Conservation (phyloP, 2,113 vertebrate species). For the Sphaerodactylus townsendi region DNA sequence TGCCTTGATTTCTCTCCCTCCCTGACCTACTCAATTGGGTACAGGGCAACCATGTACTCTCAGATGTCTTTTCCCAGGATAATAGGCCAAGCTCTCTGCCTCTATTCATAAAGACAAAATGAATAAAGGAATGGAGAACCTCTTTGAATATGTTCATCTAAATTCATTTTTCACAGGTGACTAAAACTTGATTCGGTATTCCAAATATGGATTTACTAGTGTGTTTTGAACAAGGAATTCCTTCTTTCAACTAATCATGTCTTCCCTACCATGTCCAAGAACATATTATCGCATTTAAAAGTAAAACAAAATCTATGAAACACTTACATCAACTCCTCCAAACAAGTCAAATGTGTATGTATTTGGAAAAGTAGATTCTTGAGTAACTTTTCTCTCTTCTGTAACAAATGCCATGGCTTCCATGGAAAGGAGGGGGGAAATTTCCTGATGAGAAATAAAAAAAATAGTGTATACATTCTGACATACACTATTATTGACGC, state of each 20-base stretch:
- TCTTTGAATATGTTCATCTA: neutral
- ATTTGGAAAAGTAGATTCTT: conserved; percentile 94
- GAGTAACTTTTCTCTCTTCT: conserved; percentile 92
- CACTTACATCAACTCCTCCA: conserved; percentile 97
- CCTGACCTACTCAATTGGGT: neutral
- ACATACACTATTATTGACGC: neutral
- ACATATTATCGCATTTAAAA: neutral
- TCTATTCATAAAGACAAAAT: neutral
- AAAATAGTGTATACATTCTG: neutral
- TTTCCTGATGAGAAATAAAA: conserved; percentile 75
- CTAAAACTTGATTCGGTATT: neutral
- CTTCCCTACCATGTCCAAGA: neutral
- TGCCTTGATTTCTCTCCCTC: neutral
- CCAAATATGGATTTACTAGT: neutral
- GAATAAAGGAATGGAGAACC: neutral
- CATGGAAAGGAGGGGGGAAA: conserved; percentile 95
- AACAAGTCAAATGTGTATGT: conserved; percentile 98
- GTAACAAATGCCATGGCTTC: conserved; percentile 98
- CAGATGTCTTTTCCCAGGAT: too few relatives aligned
- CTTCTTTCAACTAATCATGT: neutral
- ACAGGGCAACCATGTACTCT: neutral
- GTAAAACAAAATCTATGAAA: neutral
- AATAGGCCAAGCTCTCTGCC: neutral
- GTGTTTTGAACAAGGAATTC: neutral
- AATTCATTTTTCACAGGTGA: neutral